phyloP scores from a whole-genome alignment of 2,888 invertebrate species.

The Oegoconia quadripuncta region DNA sequence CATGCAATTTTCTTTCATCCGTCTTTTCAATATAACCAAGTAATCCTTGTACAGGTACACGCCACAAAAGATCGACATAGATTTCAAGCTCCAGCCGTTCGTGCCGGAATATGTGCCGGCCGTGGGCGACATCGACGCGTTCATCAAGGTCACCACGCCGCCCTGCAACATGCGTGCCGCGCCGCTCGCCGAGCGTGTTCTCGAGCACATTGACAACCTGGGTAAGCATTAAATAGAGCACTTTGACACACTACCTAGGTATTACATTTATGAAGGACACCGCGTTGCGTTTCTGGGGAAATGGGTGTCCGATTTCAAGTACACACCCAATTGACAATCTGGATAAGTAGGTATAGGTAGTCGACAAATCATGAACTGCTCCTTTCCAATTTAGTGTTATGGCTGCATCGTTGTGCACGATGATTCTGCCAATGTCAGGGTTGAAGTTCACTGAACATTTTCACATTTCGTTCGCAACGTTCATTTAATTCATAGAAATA shows the following conservation, averaged over 20 bases:
- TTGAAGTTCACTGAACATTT: too few relatives aligned
- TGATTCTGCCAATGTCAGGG: too few relatives aligned
- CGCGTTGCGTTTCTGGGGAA: not conserved
- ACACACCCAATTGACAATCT: not conserved
- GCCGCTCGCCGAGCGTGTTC: constrained; percentile 48
- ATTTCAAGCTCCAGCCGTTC: constrained; percentile 94
- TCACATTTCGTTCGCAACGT: too few relatives aligned
- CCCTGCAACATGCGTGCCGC: constrained; percentile 69
- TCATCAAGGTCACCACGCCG: constrained; percentile 94
- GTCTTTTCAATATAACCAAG: not conserved
- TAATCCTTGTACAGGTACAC: constrained; percentile 93
- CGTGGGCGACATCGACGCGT: constrained; percentile 99
- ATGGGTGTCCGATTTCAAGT: not conserved
- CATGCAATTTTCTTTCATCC: not conserved
- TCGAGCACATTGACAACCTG: constrained; percentile 78
- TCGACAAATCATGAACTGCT: too few relatives aligned
- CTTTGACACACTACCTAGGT: too few relatives aligned
- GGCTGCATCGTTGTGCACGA: too few relatives aligned
- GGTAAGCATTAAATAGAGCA: not conserved
- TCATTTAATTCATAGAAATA: too few relatives aligned
- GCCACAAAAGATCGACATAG: constrained; percentile 94
- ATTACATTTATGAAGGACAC: not conserved
- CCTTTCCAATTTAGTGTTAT: too few relatives aligned
- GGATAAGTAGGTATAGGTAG: not conserved
- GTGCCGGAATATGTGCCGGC: constrained; percentile 98